These are phyloP conservation scores for Drosophila ficusphila DNA, from an alignment of 1,140 invertebrate species.

Conservation along the genomic window DNA sequence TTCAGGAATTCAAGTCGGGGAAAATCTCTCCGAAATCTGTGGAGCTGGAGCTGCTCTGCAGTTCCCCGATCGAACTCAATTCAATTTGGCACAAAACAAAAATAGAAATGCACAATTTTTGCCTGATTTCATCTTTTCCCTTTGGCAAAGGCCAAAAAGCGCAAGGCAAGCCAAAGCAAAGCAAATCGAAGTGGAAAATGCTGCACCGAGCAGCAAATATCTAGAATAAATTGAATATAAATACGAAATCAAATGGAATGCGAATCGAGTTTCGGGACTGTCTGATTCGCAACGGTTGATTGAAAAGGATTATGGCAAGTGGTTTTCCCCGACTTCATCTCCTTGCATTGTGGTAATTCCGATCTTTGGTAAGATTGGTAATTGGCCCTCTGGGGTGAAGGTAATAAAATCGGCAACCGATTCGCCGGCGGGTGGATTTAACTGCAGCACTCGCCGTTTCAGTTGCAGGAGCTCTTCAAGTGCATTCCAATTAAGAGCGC, in stretches of 20 bases:
- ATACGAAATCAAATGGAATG: conserved; percentile 73
- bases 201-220: conserved; percentile 65
- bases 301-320: conserved; percentile 50
- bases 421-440: conserved; percentile 42
- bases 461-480: conserved; percentile 45
- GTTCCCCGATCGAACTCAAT: conserved; percentile 25
- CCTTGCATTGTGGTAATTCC: conserved; percentile 6
- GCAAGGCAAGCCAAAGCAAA: conserved; percentile 28
- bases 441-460: conserved; percentile 46
- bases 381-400: conserved; percentile 18
- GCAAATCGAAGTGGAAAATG: conserved; percentile 33
- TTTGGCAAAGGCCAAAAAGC: conserved; percentile 23
- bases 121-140: conserved; percentile 33
- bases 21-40: neutral
- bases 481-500: conserved; percentile 75
- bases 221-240: conserved; percentile 78
- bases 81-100: conserved; percentile 43
- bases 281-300: conserved; percentile 45
- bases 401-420: conserved; percentile 46
- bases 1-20: neutral
- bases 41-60: conserved; percentile 12
- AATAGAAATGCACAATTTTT: conserved; percentile 40
- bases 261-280: conserved; percentile 16
- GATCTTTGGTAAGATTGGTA: conserved; percentile 36
- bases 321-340: conserved; percentile 15